Conservation (phyloP, 2,797 vertebrate species). For the Clarias platycephalus region DNA sequence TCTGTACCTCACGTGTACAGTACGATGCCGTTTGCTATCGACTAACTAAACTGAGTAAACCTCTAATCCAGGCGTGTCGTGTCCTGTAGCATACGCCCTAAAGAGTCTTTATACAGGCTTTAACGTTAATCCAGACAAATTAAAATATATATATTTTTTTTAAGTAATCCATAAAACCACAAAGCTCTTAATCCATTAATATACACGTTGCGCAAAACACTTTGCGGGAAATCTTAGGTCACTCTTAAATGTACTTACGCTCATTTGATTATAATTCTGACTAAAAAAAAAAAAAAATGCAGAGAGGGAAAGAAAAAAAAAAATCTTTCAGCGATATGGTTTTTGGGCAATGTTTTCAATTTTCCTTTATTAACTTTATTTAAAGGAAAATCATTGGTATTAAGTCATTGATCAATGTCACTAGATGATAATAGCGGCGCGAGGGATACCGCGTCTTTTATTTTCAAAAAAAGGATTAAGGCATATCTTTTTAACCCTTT, state of each 20-base stretch:
- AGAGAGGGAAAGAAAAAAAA: not conserved
- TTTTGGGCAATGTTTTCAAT: constrained; percentile 2
- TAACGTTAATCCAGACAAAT: constrained; percentile 15
- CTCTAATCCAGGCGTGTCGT: constrained; percentile 12
- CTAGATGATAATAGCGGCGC: constrained; percentile 31
- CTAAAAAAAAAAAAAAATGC: not conserved
- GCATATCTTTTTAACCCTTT: constrained; percentile 19
- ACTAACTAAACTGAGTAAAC: not conserved
- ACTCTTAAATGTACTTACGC: not conserved
- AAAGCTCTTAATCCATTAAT: constrained; percentile 29
- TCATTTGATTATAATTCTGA: not conserved
- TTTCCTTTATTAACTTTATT: constrained; percentile 39
- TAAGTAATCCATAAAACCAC: constrained; percentile 15
- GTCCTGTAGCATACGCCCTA: not conserved
- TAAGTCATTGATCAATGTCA: constrained; percentile 30
- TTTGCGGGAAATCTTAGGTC: not conserved
- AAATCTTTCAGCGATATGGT: not conserved
- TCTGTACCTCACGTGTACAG: not conserved
- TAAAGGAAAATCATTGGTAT: constrained; percentile 19
- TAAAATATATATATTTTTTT: not conserved
- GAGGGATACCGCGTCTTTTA: constrained; percentile 33
- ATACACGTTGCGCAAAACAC: not conserved
- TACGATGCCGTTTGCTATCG: not conserved
- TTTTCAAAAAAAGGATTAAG: constrained; percentile 26
- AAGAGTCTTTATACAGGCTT: not conserved